These are phyloP conservation scores for Mystacides longicornis DNA, from an alignment of 2,888 invertebrate genomes.

Conservation along the genomic window DNA sequence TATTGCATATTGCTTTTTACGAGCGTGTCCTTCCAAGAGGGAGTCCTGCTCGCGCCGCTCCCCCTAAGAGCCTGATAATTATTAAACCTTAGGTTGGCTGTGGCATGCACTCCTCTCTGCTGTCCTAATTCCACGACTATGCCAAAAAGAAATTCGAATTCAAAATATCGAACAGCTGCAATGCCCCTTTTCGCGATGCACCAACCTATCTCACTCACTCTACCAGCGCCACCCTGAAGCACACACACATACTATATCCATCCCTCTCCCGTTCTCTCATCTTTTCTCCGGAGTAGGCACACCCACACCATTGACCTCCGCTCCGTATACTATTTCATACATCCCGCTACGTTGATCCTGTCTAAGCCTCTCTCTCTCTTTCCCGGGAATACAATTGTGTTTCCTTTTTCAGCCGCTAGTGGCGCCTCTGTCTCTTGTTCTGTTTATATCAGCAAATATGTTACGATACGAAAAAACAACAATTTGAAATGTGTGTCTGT, in stretches of 20 bases:
- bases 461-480: too few relatives aligned
- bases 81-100: too few relatives aligned
- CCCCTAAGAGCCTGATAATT: too few relatives aligned
- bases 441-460: too few relatives aligned
- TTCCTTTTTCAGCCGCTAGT: conserved; percentile 25
- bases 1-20: too few relatives aligned
- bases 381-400: conserved; percentile 18
- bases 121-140: conserved; percentile 15
- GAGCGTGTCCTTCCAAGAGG: too few relatives aligned
- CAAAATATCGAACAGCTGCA: conserved; percentile 26
- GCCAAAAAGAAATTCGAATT: conserved; percentile 23
- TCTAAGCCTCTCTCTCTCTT: conserved; percentile 23
- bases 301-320: conserved; percentile 6
- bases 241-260: too few relatives aligned
- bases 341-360: conserved; percentile 6
- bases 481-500: too few relatives aligned
- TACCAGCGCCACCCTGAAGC: too few relatives aligned
- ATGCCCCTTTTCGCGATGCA: conserved; percentile 24
- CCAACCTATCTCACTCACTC: conserved; percentile 22
- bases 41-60: too few relatives aligned
- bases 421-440: conserved; percentile 20
- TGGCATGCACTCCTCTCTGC: too few relatives aligned
- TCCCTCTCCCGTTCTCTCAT: conserved; percentile 11
- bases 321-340: not conserved
- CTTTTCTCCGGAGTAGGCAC: conserved; percentile 22